Evolutionary conservation across 2,113 vertebrate species (phyloP).

Genomic region (Alaudala cheleensis): DNA sequence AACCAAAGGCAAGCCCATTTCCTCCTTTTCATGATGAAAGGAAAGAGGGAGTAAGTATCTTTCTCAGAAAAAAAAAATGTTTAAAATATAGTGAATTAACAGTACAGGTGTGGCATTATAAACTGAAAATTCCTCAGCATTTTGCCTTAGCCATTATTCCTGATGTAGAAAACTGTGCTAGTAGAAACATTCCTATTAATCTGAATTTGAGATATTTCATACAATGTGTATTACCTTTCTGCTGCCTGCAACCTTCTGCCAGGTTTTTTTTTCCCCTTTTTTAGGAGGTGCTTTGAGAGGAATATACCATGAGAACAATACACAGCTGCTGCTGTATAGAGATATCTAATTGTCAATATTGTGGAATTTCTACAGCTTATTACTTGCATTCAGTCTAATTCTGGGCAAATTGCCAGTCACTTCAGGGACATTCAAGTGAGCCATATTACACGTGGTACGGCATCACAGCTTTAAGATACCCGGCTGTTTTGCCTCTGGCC

Average conservation of each 20-base stretch:
- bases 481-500: conserved; percentile 89
- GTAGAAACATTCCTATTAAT: conserved; percentile 77
- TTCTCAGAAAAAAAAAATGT: not conserved
- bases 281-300: conserved; percentile 85
- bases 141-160: conserved; percentile 66
- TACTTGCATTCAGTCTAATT: conserved; percentile 90
- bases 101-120: conserved; percentile 70
- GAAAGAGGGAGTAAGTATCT: conserved; percentile 56
- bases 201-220: conserved; percentile 79
- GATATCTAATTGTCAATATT: conserved; percentile 91
- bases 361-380: conserved; percentile 89
- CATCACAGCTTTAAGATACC: conserved; percentile 87
- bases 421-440: conserved; percentile 88
- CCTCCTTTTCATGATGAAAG: conserved; percentile 46
- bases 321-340: conserved; percentile 88
- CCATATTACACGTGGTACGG: conserved; percentile 84
- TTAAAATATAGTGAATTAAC: conserved; percentile 67
- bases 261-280: conserved; percentile 69
- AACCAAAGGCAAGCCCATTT: not conserved
- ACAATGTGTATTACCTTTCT: conserved; percentile 84
- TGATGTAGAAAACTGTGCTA: conserved; percentile 69
- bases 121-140: conserved; percentile 57
- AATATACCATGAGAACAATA: conserved; percentile 87
- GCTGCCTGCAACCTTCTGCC: conserved; percentile 83
- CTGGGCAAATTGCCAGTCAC: conserved; percentile 89